Evolutionary conservation across 2,113 vertebrate species (phyloP).

Genomic region (Maccullochella peelii): DNA sequence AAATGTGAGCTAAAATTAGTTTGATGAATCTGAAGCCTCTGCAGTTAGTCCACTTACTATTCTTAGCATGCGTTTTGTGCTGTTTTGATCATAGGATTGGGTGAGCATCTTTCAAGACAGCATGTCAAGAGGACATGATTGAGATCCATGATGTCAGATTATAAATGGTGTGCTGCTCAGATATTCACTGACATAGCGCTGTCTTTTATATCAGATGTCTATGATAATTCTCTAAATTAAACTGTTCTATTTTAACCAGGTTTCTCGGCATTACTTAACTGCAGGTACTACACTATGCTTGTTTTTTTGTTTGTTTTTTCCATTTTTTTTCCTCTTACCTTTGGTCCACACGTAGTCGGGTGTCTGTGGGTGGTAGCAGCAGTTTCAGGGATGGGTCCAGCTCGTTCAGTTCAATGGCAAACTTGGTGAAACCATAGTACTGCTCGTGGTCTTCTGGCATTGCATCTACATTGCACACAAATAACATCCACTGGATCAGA

Average conservation of each 20-base stretch:
- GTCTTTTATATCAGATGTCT: constrained; percentile 3
- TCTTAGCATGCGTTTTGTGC: constrained; percentile 12
- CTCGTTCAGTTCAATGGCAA: constrained; percentile 96
- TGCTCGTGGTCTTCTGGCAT: constrained; percentile 92
- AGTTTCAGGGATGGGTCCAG: constrained; percentile 84
- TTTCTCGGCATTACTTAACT: not conserved
- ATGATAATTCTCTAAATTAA: not conserved
- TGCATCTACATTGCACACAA: constrained; percentile 62
- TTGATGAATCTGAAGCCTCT: constrained; percentile 12
- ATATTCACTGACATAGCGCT: not conserved
- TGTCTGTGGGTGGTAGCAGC: constrained; percentile 93
- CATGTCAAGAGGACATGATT: not conserved
- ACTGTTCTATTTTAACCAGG: not conserved
- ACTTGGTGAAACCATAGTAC: constrained; percentile 97
- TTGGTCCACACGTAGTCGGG: constrained; percentile 94
- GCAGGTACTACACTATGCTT: too few species aligned
- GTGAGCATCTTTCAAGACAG: not conserved
- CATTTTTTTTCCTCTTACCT: constrained; percentile 82
- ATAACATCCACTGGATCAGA: constrained; percentile 4
- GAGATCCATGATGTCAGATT: not conserved
- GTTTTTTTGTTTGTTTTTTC: too few species aligned
- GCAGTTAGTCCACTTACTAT: constrained; percentile 6
- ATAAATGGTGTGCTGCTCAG: constrained; percentile 10
- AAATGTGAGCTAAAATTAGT: constrained; percentile 45
- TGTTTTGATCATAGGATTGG: constrained; percentile 18